Evolutionary conservation across 1,140 invertebrate species (phyloP).

Genomic region (Atta texana): DNA sequence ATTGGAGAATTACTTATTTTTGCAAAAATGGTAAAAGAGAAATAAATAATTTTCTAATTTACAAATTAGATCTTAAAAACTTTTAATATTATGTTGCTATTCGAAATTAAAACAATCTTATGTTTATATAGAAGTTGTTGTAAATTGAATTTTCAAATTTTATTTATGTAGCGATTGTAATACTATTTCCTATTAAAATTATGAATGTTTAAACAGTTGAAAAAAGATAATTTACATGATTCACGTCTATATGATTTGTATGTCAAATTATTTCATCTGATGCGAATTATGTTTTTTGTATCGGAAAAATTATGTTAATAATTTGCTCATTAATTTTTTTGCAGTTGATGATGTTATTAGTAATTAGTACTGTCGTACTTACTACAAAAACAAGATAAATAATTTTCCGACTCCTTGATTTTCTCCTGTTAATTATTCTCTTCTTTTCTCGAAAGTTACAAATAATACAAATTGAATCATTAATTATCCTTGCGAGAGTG

Average conservation of each 20-base stretch:
- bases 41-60: neutral
- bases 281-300: neutral
- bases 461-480: constrained; percentile 22
- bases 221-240: neutral
- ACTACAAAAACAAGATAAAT: neutral
- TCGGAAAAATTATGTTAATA: neutral
- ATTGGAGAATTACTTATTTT: neutral
- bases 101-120: neutral
- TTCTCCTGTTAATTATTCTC: neutral
- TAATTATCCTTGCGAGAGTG: neutral
- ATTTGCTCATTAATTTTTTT: neutral
- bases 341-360: neutral
- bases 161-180: neutral
- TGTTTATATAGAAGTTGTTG: neutral
- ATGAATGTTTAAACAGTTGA: neutral
- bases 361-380: neutral
- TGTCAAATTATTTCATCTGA: constrained; percentile 2
- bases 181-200: neutral
- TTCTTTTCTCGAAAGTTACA: neutral
- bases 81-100: neutral
- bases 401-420: neutral
- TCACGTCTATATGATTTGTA: neutral
- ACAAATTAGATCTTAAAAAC: neutral
- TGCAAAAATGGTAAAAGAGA: neutral
- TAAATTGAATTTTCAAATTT: neutral